Conservation (phyloP, 1,140 invertebrate species). For the Diabrotica virgifera region DNA sequence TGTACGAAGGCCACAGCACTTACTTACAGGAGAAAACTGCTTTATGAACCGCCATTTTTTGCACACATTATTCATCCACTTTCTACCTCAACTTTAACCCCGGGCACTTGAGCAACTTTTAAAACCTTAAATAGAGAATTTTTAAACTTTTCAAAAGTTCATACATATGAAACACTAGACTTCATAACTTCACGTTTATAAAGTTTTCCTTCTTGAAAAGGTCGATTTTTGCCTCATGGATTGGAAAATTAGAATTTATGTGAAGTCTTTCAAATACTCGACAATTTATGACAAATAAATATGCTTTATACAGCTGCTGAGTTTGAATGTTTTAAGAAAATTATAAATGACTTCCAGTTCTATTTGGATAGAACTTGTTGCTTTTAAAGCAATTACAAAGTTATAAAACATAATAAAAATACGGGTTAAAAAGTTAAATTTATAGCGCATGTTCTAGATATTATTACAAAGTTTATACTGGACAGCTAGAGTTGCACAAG, state of each 20-base stretch:
- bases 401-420: too few relatives aligned
- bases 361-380: too few relatives aligned
- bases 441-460: too few relatives aligned
- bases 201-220: slow-evolving; percentile 5
- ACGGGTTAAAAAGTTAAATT: too few relatives aligned
- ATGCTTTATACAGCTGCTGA: too few relatives aligned
- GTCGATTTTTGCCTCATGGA: not conserved
- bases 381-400: too few relatives aligned
- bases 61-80: slow-evolving; percentile 15
- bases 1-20: slow-evolving; percentile 1
- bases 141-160: slow-evolving; percentile 22
- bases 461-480: too few relatives aligned
- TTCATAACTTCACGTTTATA: slow-evolving; percentile 17
- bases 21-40: slow-evolving; percentile 9
- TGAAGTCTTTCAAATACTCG: not conserved
- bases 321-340: too few relatives aligned
- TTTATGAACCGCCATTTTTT: not conserved
- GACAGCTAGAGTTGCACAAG: too few relatives aligned
- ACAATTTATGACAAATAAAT: too few relatives aligned
- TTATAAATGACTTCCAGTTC: too few relatives aligned
- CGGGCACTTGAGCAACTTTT: slow-evolving; percentile 13
- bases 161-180: slow-evolving; percentile 28
- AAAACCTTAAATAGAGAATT: slow-evolving; percentile 21
- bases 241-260: slow-evolving; percentile 5
- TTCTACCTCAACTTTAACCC: slow-evolving; percentile 6